Conservation (phyloP, 1,140 invertebrate genomes). For the Ceratitis capitata region DNA sequence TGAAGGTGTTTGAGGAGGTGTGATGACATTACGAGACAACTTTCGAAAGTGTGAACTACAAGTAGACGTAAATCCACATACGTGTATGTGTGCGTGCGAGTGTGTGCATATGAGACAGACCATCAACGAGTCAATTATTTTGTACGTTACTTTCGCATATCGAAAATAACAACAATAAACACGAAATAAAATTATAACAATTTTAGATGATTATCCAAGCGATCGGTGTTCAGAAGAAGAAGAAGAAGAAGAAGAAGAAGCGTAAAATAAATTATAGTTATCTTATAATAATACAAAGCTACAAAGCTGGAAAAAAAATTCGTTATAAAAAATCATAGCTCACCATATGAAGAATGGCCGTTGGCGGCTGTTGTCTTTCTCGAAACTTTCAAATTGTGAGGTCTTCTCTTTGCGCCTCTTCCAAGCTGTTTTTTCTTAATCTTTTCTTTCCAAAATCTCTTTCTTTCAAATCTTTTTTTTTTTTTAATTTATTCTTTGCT, state of each 20-base stretch:
- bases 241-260: too few relatives aligned
- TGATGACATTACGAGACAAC: slow-evolving; percentile 16
- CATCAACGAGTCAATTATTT: too few relatives aligned
- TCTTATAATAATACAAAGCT: background rate
- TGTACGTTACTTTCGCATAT: background rate
- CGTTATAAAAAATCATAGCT: background rate
- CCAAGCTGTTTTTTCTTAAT: background rate
- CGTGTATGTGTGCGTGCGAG: background rate
- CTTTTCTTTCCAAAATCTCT: too few relatives aligned
- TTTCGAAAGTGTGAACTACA: background rate
- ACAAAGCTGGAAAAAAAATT: background rate
- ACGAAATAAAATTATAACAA: background rate
- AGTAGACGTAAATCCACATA: background rate
- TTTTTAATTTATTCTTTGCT: background rate
- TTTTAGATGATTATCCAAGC: background rate
- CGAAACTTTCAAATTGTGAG: background rate
- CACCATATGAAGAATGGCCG: background rate
- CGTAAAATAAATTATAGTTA: background rate
- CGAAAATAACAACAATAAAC: background rate
- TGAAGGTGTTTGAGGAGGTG: slow-evolving; percentile 29
- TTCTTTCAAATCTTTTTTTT: background rate
- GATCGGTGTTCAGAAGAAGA: background rate
- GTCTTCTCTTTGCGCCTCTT: background rate
- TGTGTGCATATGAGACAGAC: background rate
- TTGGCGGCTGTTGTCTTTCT: background rate